phyloP scores from a whole-genome alignment of 2,113 vertebrate species.

The Cygnus buccinator region DNA sequence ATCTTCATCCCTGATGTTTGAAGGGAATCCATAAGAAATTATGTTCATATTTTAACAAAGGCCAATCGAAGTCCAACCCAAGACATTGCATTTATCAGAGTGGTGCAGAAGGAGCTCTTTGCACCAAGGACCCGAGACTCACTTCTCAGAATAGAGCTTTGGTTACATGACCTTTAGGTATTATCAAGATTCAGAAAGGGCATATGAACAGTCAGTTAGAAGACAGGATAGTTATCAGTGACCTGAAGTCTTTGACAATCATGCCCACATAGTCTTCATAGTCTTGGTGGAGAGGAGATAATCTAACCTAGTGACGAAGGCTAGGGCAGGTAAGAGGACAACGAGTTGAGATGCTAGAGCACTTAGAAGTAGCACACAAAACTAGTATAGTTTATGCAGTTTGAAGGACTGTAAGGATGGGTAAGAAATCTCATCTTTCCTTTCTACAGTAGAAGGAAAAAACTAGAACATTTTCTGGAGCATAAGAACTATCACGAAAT shows the following conservation, averaged over 20 bases:
- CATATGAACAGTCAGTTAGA: not conserved
- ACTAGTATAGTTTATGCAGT: rapidly evolving
- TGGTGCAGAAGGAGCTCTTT: not conserved
- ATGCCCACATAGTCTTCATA: not conserved
- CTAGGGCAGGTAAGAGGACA: not conserved
- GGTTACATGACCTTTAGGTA: not conserved
- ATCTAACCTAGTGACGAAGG: not conserved
- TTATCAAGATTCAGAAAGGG: not conserved
- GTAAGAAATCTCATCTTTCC: not conserved
- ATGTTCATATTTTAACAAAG: not conserved
- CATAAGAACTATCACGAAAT: not conserved
- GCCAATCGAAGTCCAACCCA: rapidly evolving
- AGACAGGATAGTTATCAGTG: not conserved
- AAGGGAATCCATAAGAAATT: not conserved
- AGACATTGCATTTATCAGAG: not conserved
- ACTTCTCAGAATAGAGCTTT: not conserved
- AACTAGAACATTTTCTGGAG: not conserved
- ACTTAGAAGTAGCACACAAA: not conserved
- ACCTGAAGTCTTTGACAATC: not conserved
- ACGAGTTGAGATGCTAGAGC: not conserved
- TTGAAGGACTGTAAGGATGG: not conserved
- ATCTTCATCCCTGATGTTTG: rapidly evolving
- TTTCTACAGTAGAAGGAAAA: not conserved
- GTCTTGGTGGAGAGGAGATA: not conserved
- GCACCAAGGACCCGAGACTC: rapidly evolving